Evolutionary conservation across 2,113 vertebrate genomes (phyloP), one percentile per base, ranked within the genome.

Genomic region (Lepus timidus): DNA sequence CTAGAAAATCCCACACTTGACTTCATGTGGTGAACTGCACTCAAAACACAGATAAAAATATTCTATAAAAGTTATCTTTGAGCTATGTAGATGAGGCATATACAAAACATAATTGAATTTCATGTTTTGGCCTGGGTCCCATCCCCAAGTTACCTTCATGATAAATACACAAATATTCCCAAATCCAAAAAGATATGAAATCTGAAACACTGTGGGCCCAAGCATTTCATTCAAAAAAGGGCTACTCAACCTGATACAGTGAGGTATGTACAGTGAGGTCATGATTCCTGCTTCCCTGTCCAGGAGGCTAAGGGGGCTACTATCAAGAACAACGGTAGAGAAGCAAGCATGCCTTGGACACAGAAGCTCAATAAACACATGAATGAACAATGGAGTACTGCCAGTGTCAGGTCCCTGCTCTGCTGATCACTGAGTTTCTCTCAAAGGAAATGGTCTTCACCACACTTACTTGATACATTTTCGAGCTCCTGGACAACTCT

Each of bases 401-500:
- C 29, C 7, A 25, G 33, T 36, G 55, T 85, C 19, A 81, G 36
- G 61, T 71, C 20, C 61, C 91, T 75, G 39, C 29, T 14, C 25
- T 8, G 9, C 25, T 31, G 31, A 71, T 33, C 64, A 19, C 6
- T 9, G 64, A 44, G 44, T 5, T 58, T 52, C 62, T 90, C 80
- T 76, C 14, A 73, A 61, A 25, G 78, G 25, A 67, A 39, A 22
- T 51, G 64, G 23, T 75, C 5, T n/a, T 31, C 44, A 61, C 29
- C 39, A 74, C 19, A 97, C 97, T 97, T 96, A 99, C 99, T 98
- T 99, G 97, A 96, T 97, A 88, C 99, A 99, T 94, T 99, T 99
- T 78, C 98, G 99, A 52, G 99, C 99, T 87, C 99, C 99, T 0
- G 99, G 99, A 96, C 99, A 99, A 94, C 99, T 99, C 98, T 99